phyloP scores from a whole-genome alignment of 2,113 vertebrate species.

The Protomyctophum bolini region DNA sequence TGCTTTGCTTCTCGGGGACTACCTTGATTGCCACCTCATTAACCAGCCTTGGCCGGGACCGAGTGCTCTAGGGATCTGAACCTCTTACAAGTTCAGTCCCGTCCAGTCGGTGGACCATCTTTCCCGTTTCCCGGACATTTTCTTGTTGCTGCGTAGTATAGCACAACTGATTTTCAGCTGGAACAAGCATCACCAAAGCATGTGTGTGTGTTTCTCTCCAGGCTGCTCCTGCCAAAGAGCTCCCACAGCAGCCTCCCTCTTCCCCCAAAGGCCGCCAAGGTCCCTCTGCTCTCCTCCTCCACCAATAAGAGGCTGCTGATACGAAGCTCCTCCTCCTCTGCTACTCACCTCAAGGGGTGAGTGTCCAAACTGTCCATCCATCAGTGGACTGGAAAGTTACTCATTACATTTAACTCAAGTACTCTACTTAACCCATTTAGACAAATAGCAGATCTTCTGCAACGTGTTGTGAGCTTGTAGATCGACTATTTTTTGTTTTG shows the following conservation, averaged over 20 bases:
- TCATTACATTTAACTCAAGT: too few relatives aligned
- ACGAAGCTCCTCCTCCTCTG: constrained; percentile 24
- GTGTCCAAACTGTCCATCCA: too few relatives aligned
- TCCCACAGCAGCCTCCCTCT: constrained; percentile 26
- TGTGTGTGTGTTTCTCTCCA: neutral
- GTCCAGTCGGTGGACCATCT: neutral
- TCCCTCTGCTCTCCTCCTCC: constrained; percentile 22
- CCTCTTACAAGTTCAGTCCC: neutral
- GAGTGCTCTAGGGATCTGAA: too few relatives aligned
- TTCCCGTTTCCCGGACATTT: neutral
- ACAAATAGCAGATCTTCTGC: too few relatives aligned
- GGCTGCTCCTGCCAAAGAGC: constrained; percentile 33
- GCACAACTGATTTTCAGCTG: neutral
- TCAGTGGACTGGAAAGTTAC: too few relatives aligned
- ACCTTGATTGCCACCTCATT: too few relatives aligned
- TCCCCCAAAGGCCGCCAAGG: constrained; percentile 21
- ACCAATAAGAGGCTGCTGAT: constrained; percentile 26
- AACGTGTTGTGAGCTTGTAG: too few relatives aligned
- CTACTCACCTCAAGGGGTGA: constrained; percentile 45
- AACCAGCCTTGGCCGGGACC: too few relatives aligned
- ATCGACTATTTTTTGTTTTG: neutral
- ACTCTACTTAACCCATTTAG: too few relatives aligned
- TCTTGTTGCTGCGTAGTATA: neutral
- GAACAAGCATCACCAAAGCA: neutral
- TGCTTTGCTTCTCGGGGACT: too few relatives aligned